phyloP scores from a whole-genome alignment of 2,888 invertebrate species.

The Blera fallax region DNA sequence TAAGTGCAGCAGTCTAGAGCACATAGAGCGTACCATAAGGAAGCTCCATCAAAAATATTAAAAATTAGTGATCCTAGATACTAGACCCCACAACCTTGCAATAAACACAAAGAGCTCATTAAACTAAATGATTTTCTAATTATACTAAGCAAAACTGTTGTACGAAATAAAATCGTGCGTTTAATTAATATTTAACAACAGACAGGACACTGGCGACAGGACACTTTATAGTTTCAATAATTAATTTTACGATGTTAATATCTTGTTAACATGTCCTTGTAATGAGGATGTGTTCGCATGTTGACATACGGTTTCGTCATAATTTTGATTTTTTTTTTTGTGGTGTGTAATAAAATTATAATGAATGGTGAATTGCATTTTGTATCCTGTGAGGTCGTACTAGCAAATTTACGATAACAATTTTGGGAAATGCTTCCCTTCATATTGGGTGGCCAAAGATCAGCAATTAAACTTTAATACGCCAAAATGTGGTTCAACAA shows the following conservation, averaged over 20 bases:
- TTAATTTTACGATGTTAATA: slow-evolving; percentile 59
- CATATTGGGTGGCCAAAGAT: not conserved
- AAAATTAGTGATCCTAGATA: not conserved
- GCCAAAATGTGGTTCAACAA: not conserved
- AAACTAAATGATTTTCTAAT: slow-evolving; percentile 38
- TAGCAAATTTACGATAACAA: not conserved
- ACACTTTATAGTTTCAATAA: slow-evolving; percentile 64
- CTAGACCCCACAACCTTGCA: not conserved
- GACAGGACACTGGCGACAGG: not conserved
- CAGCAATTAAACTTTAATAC: slow-evolving; percentile 25
- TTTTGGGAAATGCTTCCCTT: slow-evolving; percentile 3
- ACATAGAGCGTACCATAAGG: no score
- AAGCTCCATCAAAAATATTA: no score
- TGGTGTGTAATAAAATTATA: slow-evolving; percentile 47
- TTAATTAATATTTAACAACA: slow-evolving; percentile 47
- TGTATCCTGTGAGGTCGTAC: not conserved
- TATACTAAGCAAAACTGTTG: slow-evolving; percentile 1
- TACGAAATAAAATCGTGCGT: slow-evolving; percentile 17
- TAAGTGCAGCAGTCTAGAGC: no score
- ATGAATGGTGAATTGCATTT: slow-evolving; percentile 51
- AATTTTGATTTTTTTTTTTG: slow-evolving; percentile 19
- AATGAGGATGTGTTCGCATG: not conserved
- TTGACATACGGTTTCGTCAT: slow-evolving; percentile 52
- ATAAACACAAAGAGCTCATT: slow-evolving; percentile 13
- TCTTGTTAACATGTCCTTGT: slow-evolving; percentile 36